Conservation (phyloP, 2,113 vertebrate genomes). For the Pseudopodoces humilis region DNA sequence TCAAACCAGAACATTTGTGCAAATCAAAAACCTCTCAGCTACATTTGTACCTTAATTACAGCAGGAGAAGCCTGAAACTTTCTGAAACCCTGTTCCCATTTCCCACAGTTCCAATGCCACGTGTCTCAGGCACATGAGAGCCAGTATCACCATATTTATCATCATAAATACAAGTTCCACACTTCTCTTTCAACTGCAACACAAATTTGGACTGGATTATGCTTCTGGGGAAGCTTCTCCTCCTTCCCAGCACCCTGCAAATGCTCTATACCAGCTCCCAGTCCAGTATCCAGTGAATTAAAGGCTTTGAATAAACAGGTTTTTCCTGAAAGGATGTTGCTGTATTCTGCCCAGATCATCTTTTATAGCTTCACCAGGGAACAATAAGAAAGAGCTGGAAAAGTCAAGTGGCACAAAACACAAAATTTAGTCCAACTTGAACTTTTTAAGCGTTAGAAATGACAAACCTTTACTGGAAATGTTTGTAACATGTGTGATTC, state of each 20-base stretch:
- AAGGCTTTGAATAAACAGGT: conserved; percentile 60
- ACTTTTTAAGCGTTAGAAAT: neutral
- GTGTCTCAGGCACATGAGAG: neutral
- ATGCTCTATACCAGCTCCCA: conserved; percentile 22
- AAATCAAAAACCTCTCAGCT: neutral
- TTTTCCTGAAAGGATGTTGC: conserved; percentile 72
- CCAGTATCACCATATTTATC: neutral
- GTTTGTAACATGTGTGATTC: neutral
- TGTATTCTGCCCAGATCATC: conserved; percentile 43
- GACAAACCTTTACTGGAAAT: neutral
- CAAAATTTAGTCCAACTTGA: neutral
- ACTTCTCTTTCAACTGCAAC: neutral
- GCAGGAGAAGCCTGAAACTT: neutral
- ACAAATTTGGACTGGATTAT: neutral
- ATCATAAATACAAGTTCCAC: neutral
- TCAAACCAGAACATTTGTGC: neutral
- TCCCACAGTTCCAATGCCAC: neutral
- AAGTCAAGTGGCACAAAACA: neutral
- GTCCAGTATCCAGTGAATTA: conserved; percentile 36
- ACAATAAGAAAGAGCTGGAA: conserved; percentile 30
- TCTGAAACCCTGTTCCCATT: neutral
- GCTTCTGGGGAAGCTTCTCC: neutral
- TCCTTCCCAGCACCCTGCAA: neutral
- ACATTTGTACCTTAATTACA: neutral
- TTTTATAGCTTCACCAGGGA: conserved; percentile 37